Conservation (phyloP, 2,888 invertebrate species). For the Campoplex nolae region DNA sequence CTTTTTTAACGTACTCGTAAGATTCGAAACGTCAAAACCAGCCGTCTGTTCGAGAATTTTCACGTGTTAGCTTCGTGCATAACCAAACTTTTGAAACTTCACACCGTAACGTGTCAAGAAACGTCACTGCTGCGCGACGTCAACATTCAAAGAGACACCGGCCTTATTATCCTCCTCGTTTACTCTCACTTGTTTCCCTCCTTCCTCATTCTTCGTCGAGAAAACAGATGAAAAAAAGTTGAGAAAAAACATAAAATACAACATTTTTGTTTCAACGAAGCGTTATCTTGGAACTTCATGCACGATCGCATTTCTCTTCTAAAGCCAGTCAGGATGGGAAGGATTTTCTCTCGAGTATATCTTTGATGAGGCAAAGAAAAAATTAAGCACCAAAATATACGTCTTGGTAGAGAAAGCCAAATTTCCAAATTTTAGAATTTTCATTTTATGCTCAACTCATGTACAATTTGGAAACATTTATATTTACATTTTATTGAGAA, state of each 20-base stretch:
- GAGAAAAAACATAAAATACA: not conserved
- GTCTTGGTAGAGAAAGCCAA: not conserved
- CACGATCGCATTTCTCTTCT: slow-evolving; percentile 62
- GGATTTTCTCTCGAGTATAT: not conserved
- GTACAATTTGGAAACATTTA: not conserved
- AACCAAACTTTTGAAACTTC: slow-evolving; percentile 43
- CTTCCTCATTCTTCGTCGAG: slow-evolving; percentile 11
- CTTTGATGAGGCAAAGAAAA: not conserved
- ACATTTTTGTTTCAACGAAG: slow-evolving; percentile 28
- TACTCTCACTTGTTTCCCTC: slow-evolving; percentile 5
- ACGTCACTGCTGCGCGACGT: slow-evolving; percentile 49
- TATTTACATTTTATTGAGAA: not conserved
- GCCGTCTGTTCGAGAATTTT: slow-evolving; percentile 6
- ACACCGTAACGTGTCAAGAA: slow-evolving; percentile 47
- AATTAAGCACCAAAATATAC: not conserved
- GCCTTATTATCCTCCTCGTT: slow-evolving; percentile 43
- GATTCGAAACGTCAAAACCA: slow-evolving; percentile 18
- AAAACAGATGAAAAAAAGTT: not conserved
- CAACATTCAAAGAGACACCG: slow-evolving; percentile 57
- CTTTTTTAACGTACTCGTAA: not conserved
- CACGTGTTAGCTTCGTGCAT: slow-evolving; percentile 25
- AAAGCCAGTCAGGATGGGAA: slow-evolving; percentile 44
- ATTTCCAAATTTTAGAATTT: not conserved
- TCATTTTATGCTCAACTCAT: not conserved
- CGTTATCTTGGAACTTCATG: slow-evolving; percentile 23